Conservation (phyloP, 92 coral and sea anemone genomes). For the Epizoanthus ramosus region DNA sequence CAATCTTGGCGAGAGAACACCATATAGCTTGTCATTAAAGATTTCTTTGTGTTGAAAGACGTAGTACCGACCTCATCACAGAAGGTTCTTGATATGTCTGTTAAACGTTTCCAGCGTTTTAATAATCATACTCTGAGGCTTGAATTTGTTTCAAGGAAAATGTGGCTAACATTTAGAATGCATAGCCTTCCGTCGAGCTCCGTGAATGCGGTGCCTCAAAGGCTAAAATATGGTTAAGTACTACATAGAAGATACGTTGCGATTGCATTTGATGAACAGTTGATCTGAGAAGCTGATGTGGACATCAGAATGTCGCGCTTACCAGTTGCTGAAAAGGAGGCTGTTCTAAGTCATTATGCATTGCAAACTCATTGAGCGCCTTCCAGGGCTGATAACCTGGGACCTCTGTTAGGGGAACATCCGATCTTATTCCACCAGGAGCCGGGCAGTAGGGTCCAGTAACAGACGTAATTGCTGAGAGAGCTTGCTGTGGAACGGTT, state of each 20-base stretch:
- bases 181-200: background rate
- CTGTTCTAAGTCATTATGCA: constrained; percentile 96
- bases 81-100: background rate
- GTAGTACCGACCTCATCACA: background rate
- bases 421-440: constrained; percentile 81
- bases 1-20: constrained; percentile 5
- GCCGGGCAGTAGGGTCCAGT: constrained; percentile 63
- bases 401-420: constrained; percentile 74
- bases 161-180: constrained; percentile 2
- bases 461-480: constrained; percentile 80
- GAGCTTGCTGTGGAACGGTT: constrained; percentile 65
- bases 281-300: background rate
- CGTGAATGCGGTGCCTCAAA: background rate
- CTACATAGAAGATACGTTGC: too few species aligned
- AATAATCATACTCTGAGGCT: background rate
- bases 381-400: constrained; percentile 99
- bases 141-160: background rate
- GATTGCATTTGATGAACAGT: background rate
- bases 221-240: too few species aligned
- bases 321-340: constrained; percentile 99
- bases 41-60: constrained; percentile 6
- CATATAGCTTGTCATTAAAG: background rate
- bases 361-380: constrained; percentile 95
- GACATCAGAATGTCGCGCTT: constrained; percentile 49
- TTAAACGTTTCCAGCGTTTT: background rate